Evolutionary conservation across 1,140 invertebrate species (phyloP).

Genomic region (Euglossa dilemma): DNA sequence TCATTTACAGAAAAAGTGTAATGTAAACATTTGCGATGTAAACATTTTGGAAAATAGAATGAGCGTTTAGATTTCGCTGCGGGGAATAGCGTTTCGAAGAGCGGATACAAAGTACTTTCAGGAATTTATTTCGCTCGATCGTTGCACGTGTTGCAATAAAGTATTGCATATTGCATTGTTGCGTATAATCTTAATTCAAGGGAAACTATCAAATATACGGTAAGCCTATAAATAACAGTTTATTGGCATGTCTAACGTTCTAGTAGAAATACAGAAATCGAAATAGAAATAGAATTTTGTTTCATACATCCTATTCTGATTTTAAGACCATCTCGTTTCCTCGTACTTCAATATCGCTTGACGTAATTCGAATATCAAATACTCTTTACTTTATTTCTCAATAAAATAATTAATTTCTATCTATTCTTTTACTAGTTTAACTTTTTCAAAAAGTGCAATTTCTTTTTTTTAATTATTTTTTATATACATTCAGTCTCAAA

Average conservation of each 20-base stretch:
- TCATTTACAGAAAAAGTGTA: too few relatives aligned
- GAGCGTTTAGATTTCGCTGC: constrained; percentile 13
- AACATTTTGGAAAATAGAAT: neutral
- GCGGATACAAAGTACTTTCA: neutral
- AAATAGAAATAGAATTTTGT: constrained; percentile 3
- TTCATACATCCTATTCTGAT: neutral
- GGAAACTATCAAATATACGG: constrained; percentile 28
- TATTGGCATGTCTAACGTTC: constrained; percentile 4
- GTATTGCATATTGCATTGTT: constrained; percentile 46
- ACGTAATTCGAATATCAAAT: too few relatives aligned
- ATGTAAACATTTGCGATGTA: too few relatives aligned
- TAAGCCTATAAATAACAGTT: constrained; percentile 1
- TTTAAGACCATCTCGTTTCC: neutral
- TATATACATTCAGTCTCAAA: too few relatives aligned
- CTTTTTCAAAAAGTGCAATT: too few relatives aligned
- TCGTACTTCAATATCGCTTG: neutral
- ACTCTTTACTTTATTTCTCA: too few relatives aligned
- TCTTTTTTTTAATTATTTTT: too few relatives aligned
- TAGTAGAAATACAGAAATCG: neutral
- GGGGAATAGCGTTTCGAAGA: constrained; percentile 3
- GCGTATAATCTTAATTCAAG: constrained; percentile 25
- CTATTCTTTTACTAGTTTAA: too few relatives aligned
- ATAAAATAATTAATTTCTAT: too few relatives aligned
- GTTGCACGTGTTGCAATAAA: constrained; percentile 45
- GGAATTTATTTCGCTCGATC: constrained; percentile 34